These are phyloP conservation scores for Rapana venosa DNA, from an alignment of 2,888 invertebrate genomes.

Conservation along the genomic window DNA sequence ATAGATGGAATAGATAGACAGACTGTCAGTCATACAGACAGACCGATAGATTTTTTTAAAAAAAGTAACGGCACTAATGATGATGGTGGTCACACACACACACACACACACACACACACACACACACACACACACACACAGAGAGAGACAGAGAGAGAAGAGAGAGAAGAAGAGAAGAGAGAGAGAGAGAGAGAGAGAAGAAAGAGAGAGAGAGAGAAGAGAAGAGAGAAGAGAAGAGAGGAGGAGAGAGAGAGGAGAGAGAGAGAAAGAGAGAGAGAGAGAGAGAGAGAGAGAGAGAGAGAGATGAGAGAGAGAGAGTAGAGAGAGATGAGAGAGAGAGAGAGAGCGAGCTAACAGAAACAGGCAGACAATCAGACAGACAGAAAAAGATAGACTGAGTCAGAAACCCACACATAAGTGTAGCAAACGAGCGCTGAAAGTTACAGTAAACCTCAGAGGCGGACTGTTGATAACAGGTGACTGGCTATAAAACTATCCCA, in stretches of 20 bases:
- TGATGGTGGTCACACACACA: conserved; percentile 30
- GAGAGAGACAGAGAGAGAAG: not conserved
- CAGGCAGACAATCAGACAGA: conserved; percentile 24
- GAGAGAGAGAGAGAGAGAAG: not conserved
- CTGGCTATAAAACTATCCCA: no score
- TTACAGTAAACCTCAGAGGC: no score
- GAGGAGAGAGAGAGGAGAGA: not conserved
- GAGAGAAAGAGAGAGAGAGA: not conserved
- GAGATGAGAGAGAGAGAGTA: not conserved
- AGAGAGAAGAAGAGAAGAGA: not conserved
- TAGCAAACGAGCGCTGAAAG: no score
- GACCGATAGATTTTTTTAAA: no score
- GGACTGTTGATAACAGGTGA: no score
- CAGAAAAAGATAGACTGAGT: not conserved
- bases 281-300: not conserved
- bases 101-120: conserved; percentile 23
- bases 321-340: not conserved
- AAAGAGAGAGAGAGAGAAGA: not conserved
- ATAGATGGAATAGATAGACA: not conserved
- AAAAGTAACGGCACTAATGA: no score
- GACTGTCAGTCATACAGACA: conserved; percentile 27
- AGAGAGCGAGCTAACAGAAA: no score
- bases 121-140: not conserved
- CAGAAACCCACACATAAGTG: no score
- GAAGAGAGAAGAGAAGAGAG: not conserved